phyloP scores from a whole-genome alignment of 2,797 vertebrate genomes.

The Girardinus metallicus region DNA sequence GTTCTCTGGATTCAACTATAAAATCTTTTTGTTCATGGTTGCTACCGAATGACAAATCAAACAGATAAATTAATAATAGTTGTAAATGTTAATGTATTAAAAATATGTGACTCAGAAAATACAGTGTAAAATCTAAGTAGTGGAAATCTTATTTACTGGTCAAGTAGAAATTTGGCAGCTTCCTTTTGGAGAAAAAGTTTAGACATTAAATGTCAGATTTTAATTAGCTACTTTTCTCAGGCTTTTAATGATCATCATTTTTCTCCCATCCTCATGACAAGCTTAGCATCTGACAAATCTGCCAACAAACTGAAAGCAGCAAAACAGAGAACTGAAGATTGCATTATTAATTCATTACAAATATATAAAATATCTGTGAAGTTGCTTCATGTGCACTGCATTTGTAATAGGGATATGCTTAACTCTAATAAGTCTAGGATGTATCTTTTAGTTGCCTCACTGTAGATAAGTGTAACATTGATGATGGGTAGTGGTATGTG shows the following conservation, averaged over 20 bases:
- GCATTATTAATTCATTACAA: conserved; percentile 45
- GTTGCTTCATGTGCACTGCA: conserved; percentile 38
- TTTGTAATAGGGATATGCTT: conserved; percentile 39
- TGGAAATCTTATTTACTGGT: background rate
- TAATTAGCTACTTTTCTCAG: conserved; percentile 15
- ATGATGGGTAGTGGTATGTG: conserved; percentile 19
- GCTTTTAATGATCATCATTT: conserved; percentile 35
- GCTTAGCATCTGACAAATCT: conserved; percentile 46
- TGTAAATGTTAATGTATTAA: background rate
- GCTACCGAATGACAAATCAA: background rate
- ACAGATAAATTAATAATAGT: background rate
- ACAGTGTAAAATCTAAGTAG: background rate
- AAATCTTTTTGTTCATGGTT: background rate
- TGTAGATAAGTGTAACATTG: conserved; percentile 43
- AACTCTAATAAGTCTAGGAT: conserved; percentile 5
- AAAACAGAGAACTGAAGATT: conserved; percentile 45
- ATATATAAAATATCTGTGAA: conserved; percentile 38
- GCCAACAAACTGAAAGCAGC: conserved; percentile 46
- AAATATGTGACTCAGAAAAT: background rate
- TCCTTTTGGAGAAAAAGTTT: background rate
- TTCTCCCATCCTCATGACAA: conserved; percentile 45
- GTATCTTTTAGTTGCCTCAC: conserved; percentile 22
- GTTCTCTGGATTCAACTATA: background rate
- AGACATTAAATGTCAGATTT: conserved; percentile 35
- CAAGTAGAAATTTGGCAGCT: background rate